Evolutionary conservation across 2,113 vertebrate genomes (phyloP), one percentile per base, ranked within the genome.

Genomic region (Tupaia chinensis): DNA sequence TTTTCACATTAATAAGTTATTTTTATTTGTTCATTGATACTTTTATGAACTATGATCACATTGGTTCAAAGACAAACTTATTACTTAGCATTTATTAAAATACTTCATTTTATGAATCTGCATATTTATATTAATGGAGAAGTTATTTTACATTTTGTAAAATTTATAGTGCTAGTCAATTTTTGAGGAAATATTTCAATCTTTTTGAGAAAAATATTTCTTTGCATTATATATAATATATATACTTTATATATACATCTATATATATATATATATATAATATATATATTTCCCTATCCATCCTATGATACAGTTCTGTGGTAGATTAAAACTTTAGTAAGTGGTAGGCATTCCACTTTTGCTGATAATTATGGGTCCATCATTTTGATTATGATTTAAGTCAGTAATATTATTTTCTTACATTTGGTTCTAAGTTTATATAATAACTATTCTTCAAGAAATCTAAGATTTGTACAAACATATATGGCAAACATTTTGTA

Each of bases 1-100:
- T 77, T 83, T 29, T 11, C 5, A 44, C 20, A 23, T 88, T 79
- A 96, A 91, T 25, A 66, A 27, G 69, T 83, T 15, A 10, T 92
- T 82, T 63, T 66, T 68, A 15, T 23, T 87, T 89, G 5, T 90
- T 81, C 87, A 20, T 90, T 96, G 65, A 60, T 87, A 74, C 53
- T 87, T 93, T 79, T 0, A 7, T 84, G 23, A 93, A 29, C 34
- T 60, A 14, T 69, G 78, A 77, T 91, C 17, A 70, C 7, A 54
- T 74, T 68, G 23, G 22, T 69, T 94, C 93, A 83, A 95, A 93
- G 32, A 74, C 16, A 61, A 96, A 84, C 44, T 58, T 69, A 73
- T 78, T 88, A 88, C 22, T 66, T 84, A 17, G 0, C 9, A 80
- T 86, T 96, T 85, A 93, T 94, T 96, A 54, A 87, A 93, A 79